Base-by-base conservation (phyloP, 2,797 vertebrate species). In the Hypotaenidia okinawae region DNA sequence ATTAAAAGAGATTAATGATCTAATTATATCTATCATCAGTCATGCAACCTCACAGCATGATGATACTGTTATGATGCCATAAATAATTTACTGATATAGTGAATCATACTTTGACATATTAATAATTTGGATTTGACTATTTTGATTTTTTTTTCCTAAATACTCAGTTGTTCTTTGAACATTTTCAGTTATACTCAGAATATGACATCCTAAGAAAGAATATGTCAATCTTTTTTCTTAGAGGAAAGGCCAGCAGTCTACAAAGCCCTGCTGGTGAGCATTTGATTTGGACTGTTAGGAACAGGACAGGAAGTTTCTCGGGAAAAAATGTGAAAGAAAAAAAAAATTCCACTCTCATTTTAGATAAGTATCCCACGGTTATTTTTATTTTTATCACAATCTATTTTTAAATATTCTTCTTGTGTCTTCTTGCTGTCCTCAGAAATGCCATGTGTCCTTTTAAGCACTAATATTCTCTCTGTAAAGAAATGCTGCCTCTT, bases 371-470 rank as follows among this genome's bases (percentile, higher is more conserved):
- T 93, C 94, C 84, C 91, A 95, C 16, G 64, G 91, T 94, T 96
- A 95, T 92, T 94, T 96, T 94, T 95, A 91, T 74, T 93, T 94
- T 93, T 51, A 92, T 90, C 21, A n/a, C 64, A 62, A 37, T 87
- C 89, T 94, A 90, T 96, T 94, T 96, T 96, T 93, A 94, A 93
- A 92, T 70, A 83, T 9, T 45, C 12, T 82, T 63, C 67, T 91
- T 58, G 52, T 91, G 69, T 90, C 87, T 93, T 93, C 74, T 82
- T 82, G 83, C 52, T 94, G 91, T 89, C 85, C 87, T 95, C 92
- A 87, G 70, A 97, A 93, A 90, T 82, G 82, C 79, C 74, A 37
- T 47, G 63, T 67, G 55, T 91, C 80, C 85, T 91, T 76, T 90
- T 7, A 94, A 57, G 74, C 72, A 79, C 52, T 47, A 32, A 49